These are phyloP conservation scores for Eupristina koningsbergeri DNA, from an alignment of 1,140 invertebrate species.

Conservation along the genomic window DNA sequence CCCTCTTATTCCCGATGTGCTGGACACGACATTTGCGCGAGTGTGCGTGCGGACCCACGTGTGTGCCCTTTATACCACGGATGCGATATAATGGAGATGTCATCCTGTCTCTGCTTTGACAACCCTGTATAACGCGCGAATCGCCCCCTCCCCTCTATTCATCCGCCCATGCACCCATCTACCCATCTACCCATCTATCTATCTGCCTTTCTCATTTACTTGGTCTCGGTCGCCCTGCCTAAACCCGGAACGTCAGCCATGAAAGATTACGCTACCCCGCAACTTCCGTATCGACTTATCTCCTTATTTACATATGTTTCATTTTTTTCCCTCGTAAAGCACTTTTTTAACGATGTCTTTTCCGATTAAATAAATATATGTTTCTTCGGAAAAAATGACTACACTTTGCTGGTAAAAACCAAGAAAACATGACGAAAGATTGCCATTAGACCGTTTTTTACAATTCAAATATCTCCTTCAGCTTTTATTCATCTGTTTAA, in stretches of 20 bases:
- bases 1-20: conserved; percentile 41
- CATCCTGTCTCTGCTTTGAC: conserved; percentile 71
- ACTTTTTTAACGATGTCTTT: not conserved
- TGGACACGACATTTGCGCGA: not conserved
- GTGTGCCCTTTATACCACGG: conserved; percentile 39
- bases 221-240: not conserved
- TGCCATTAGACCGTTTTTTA: too few relatives aligned
- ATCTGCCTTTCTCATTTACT: not conserved
- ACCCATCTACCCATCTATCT: not conserved
- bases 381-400: too few relatives aligned
- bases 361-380: not conserved
- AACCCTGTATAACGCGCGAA: conserved; percentile 67
- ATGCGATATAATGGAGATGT: conserved; percentile 72
- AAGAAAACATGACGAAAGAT: too few relatives aligned
- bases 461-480: too few relatives aligned
- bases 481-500: too few relatives aligned
- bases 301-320: conserved; percentile 36
- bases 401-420: too few relatives aligned
- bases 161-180: too few relatives aligned
- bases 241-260: too few relatives aligned
- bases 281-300: conserved; percentile 35
- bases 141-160: conserved; percentile 57
- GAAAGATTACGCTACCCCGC: conserved; percentile 32
- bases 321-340: not conserved
- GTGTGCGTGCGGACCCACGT: conserved; percentile 25